phyloP scores from a whole-genome alignment of 2,113 vertebrate species.

The Pipa parva region DNA sequence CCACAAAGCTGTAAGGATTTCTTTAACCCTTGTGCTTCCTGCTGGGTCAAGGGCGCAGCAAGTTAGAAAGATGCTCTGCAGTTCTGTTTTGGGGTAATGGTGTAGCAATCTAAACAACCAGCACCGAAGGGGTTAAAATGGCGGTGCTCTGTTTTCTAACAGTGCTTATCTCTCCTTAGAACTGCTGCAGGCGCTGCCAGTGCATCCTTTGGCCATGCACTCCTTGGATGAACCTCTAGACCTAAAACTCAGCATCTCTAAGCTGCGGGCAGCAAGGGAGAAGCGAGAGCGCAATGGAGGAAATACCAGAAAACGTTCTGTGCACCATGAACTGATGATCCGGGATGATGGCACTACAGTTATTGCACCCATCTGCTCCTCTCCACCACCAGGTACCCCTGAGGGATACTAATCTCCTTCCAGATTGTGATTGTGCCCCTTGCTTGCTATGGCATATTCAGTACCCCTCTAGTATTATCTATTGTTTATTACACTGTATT shows the following conservation, averaged over 20 bases:
- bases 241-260: constrained; percentile 79
- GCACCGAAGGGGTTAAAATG: neutral
- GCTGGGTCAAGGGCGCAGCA: neutral
- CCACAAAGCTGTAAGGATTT: neutral
- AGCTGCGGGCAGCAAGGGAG: constrained; percentile 66
- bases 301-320: constrained; percentile 51
- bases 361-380: constrained; percentile 65
- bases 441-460: no score
- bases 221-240: constrained; percentile 94
- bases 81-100: neutral
- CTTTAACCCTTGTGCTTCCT: constrained; percentile 8
- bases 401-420: neutral
- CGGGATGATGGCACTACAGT: constrained; percentile 68
- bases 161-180: neutral
- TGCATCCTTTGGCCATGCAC: constrained; percentile 68
- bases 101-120: neutral
- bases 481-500: no score
- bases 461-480: neutral
- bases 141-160: neutral
- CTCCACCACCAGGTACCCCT: constrained; percentile 67
- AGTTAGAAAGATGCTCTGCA: neutral
- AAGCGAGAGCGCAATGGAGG: constrained; percentile 74
- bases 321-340: constrained; percentile 66
- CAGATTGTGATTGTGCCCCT: neutral
- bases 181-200: constrained; percentile 1